Evolutionary conservation across 2,113 vertebrate genomes (phyloP), one percentile per base, ranked within the genome.

Genomic region (Danionella cerebrum): DNA sequence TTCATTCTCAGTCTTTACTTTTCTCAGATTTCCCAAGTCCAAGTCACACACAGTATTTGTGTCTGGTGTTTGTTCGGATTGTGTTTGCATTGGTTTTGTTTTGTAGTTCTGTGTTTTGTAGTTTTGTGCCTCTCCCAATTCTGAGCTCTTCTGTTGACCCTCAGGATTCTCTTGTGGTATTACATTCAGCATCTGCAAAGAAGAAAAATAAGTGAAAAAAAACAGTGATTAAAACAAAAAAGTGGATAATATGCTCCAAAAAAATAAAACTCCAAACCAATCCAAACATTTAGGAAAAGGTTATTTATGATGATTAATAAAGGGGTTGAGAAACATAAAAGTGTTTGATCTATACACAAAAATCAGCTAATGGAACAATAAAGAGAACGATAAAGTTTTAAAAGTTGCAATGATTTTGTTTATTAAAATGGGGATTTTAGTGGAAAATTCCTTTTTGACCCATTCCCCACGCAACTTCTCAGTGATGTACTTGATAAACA

Each of bases 101-200:
- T 50, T 35, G 18, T 3, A 41, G n/a, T 31, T 62, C 41, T 25
- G 41, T 6, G 12, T 5, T 57, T 21, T 53, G 19, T 4, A 25
- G 18, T 3, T 9, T 24, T 35, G 12, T 2, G 2, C 35, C 12
- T 66, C 58, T 16, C 47, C 50, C 21, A 39, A 31, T 18, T 66
- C 53, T 8, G 22, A 13, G 25, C 62, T 62, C 47, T 66, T 74
- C 47, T 35, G 67, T n/a, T 76, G 79, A 35, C 62, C 73, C 12
- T 74, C 70, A 2, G 42, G 72, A 69, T 60, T 79, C 3, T 74
- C 64, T 63, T 4, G 76, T 18, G 80, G 75, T 29, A 76, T 65
- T 12, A 59, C 77, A 10, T 76, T 62, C 48, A 71, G 65, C 57
- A 76, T 76, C 87, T 86, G 67, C 6, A 76, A 71, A 18, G 67